These are phyloP conservation scores for Akabosia matsudoensis DNA, from an alignment of 1,140 invertebrate species.

Conservation along the genomic window DNA sequence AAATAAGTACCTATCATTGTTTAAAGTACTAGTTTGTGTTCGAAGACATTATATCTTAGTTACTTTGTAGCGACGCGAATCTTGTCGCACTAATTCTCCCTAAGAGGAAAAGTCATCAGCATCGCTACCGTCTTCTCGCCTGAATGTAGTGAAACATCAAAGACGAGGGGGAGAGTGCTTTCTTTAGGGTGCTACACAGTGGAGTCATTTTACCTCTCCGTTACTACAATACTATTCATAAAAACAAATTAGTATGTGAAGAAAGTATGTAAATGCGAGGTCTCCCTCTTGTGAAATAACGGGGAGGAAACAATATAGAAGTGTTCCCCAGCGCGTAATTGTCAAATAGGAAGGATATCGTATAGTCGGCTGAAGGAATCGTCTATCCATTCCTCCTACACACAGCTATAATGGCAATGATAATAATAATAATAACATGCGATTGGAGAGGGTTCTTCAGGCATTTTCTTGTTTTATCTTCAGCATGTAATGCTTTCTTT, in stretches of 20 bases:
- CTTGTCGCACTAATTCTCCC: too few species aligned
- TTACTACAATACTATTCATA: neutral
- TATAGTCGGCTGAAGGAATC: too few species aligned
- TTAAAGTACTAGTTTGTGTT: too few species aligned
- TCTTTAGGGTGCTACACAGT: too few species aligned
- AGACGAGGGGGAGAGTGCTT: too few species aligned
- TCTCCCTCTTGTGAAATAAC: neutral
- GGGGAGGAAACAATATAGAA: neutral
- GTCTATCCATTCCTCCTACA: neutral
- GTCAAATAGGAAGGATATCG: neutral
- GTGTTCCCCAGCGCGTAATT: conserved; percentile 1
- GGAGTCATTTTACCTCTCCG: too few species aligned
- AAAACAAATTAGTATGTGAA: neutral
- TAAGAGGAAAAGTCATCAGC: too few species aligned
- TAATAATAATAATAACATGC: neutral
- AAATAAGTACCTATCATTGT: too few species aligned
- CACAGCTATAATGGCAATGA: neutral
- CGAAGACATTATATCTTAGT: too few species aligned
- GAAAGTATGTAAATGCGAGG: neutral
- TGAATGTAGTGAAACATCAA: too few species aligned
- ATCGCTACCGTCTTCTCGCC: too few species aligned
- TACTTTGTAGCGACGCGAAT: too few species aligned
- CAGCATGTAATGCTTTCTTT: neutral
- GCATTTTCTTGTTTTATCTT: neutral
- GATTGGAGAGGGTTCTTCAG: neutral